These are phyloP conservation scores for Liopterus haemorrhoidalis DNA, from an alignment of 2,888 invertebrate species.

Conservation along the genomic window DNA sequence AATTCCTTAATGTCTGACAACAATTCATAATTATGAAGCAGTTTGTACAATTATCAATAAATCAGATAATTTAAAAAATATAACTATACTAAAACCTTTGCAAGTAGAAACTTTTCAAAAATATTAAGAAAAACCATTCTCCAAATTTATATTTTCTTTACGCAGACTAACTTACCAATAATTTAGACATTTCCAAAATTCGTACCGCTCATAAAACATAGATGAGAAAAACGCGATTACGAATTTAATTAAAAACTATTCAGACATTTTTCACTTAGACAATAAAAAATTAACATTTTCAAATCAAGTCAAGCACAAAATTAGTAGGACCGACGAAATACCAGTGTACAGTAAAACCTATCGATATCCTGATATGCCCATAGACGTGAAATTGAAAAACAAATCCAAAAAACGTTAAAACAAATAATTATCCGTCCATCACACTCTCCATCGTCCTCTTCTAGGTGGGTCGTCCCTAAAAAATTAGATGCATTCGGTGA, in stretches of 20 bases:
- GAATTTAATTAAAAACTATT: slow-evolving; percentile 27
- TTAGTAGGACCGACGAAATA: slow-evolving; percentile 32
- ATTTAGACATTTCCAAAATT: too few species aligned
- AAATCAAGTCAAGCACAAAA: slow-evolving; percentile 34
- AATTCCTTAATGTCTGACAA: too few species aligned
- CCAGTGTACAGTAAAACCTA: slow-evolving; percentile 35
- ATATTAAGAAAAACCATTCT: too few species aligned
- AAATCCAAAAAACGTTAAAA: slow-evolving; percentile 31
- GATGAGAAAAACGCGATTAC: slow-evolving; percentile 30
- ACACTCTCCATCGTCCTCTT: slow-evolving; percentile 31
- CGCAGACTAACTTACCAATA: too few species aligned
- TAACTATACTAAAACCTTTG: too few species aligned
- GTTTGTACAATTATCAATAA: too few species aligned
- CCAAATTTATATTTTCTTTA: too few species aligned
- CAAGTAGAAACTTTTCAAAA: too few species aligned
- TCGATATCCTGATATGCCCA: slow-evolving; percentile 34
- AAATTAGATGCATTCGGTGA: slow-evolving; percentile 31
- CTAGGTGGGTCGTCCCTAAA: slow-evolving; percentile 35
- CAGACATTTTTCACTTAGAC: slow-evolving; percentile 31
- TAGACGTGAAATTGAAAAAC: slow-evolving; percentile 33
- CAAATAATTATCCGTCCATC: slow-evolving; percentile 31
- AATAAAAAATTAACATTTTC: slow-evolving; percentile 31
- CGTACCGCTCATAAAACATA: slow-evolving; percentile 28
- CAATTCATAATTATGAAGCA: too few species aligned
- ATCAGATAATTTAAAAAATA: too few species aligned